Conservation (phyloP, 1,140 invertebrate species). For the Colletes latitarsis region DNA sequence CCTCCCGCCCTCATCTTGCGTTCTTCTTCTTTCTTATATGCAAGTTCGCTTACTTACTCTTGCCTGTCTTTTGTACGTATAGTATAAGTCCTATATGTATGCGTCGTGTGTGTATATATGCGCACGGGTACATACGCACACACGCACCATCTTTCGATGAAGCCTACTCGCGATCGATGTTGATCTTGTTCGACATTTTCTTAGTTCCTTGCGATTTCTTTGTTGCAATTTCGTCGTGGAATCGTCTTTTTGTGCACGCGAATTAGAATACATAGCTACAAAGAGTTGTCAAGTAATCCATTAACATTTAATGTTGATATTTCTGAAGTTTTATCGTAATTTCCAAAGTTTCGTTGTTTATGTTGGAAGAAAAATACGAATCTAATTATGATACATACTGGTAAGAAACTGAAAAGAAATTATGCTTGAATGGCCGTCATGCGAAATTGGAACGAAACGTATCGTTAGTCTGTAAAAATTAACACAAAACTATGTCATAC, state of each 20-base stretch:
- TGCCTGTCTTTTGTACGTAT: background rate
- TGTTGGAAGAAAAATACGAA: too few relatives aligned
- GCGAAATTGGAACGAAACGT: background rate
- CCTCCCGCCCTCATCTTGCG: background rate
- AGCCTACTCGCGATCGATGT: constrained; percentile 14
- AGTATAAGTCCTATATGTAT: background rate
- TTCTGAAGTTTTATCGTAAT: background rate
- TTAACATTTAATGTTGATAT: background rate
- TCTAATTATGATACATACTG: background rate
- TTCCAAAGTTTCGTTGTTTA: background rate
- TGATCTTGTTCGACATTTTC: constrained; percentile 35
- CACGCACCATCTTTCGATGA: constrained; percentile 24
- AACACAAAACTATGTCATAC: background rate
- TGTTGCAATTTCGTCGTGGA: background rate
- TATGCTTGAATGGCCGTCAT: background rate
- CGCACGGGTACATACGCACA: constrained; percentile 3
- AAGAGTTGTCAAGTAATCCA: background rate
- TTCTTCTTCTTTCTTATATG: constrained; percentile 42
- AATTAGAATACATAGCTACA: background rate
- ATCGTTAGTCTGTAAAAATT: background rate
- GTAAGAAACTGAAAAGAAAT: background rate
- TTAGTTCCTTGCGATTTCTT: constrained; percentile 2
- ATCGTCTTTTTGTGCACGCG: background rate
- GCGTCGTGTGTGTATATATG: constrained; percentile 1
- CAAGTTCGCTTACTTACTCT: background rate